Percentiles rank a stretch among this genome's conserved stretches.
Evolutionary conservation across 2,888 invertebrate genomes (phyloP).

Genomic region (Baronia brevicornis): DNA sequence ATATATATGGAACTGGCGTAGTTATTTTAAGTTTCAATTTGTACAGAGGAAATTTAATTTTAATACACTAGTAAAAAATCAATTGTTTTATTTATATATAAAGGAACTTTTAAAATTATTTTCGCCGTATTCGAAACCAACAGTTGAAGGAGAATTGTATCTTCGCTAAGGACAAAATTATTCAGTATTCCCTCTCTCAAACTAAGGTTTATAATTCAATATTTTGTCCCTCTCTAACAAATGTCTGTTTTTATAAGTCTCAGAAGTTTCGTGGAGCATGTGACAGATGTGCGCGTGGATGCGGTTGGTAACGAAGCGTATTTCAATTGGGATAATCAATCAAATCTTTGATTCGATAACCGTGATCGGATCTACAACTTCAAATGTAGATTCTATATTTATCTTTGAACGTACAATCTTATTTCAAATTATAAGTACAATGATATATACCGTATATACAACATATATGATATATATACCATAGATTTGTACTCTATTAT

Average conservation of each 20-base stretch:
- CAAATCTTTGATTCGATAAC: constrained; percentile 67
- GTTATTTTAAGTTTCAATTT: too few relatives aligned
- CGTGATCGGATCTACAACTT: constrained; percentile 42
- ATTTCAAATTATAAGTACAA: too few relatives aligned
- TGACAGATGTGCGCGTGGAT: constrained; percentile 72
- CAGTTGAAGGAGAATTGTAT: constrained; percentile 44
- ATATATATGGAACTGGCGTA: too few relatives aligned
- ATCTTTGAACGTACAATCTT: too few relatives aligned
- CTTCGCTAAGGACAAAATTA: constrained; percentile 42
- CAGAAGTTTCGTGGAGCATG: constrained; percentile 64
- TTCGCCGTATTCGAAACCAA: constrained; percentile 42
- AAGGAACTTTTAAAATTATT: constrained; percentile 23
- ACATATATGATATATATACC: too few relatives aligned
- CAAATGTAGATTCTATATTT: constrained; percentile 32
- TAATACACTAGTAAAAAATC: too few relatives aligned
- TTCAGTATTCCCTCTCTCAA: constrained; percentile 38
- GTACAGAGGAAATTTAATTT: too few relatives aligned
- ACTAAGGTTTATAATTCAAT: constrained; percentile 24
- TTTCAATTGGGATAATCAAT: constrained; percentile 70
- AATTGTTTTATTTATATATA: too few relatives aligned
- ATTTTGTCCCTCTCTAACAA: constrained; percentile 41
- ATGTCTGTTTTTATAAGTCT: constrained; percentile 66
- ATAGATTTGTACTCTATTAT: too few relatives aligned
- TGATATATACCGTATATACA: too few relatives aligned
- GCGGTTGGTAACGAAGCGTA: constrained; percentile 68